Conservation (phyloP, 2,113 vertebrate species). For the Pseudonaja textilis region DNA sequence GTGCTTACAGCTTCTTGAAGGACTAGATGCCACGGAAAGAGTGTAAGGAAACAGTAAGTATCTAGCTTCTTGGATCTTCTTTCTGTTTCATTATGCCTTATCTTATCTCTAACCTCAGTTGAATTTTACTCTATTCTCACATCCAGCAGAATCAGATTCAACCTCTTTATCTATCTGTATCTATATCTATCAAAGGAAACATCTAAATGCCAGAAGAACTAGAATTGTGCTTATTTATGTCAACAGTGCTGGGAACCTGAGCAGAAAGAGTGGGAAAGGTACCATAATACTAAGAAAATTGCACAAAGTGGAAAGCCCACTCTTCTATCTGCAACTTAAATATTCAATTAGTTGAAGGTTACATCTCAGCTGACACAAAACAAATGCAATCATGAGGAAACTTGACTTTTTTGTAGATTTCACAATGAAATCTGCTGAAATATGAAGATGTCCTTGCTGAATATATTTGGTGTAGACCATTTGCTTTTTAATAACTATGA, state of each 20-base stretch:
- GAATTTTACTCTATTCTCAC: not conserved
- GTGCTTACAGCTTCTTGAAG: conserved; percentile 96
- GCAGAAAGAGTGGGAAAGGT: not conserved
- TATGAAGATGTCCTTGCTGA: not conserved
- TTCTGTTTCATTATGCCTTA: not conserved
- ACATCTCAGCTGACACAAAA: not conserved
- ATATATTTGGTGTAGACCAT: not conserved
- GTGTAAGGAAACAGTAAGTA: not conserved
- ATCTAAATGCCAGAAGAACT: not conserved
- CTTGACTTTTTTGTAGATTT: not conserved
- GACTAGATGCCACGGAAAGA: conserved; percentile 66
- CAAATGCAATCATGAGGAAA: not conserved
- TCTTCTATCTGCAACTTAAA: not conserved
- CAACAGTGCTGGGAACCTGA: not conserved
- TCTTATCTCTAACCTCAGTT: not conserved
- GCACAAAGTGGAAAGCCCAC: not conserved
- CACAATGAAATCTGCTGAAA: not conserved
- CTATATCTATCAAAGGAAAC: not conserved
- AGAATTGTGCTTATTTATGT: not conserved
- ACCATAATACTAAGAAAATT: not conserved
- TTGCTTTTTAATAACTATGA: not conserved
- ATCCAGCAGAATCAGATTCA: not conserved
- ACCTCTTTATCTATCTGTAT: not conserved
- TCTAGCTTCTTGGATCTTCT: not conserved
- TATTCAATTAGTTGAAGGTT: not conserved